Percentiles rank a stretch among this genome's conserved stretches.
phyloP scores from a whole-genome alignment of 92 coral and sea anemone species.

The Actinernus sp. region DNA sequence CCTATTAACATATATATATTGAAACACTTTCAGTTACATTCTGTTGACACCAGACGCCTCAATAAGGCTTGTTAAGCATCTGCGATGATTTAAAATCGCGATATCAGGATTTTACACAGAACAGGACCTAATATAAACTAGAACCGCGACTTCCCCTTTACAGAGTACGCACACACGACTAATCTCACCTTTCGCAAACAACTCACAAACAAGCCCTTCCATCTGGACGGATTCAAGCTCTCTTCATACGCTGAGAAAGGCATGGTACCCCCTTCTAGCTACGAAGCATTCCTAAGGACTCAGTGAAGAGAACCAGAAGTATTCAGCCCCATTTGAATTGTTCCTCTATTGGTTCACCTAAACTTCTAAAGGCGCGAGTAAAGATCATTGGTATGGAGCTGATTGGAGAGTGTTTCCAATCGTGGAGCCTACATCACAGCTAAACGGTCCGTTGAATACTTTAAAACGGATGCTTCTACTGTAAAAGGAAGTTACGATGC shows the following conservation, averaged over 20 bases:
- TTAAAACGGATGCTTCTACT: neutral
- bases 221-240: constrained; percentile 74
- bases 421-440: neutral
- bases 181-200: constrained; percentile 89
- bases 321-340: neutral
- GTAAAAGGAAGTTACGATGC: neutral
- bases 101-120: constrained; percentile 8
- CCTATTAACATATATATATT: no score
- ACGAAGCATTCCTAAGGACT: constrained; percentile 73
- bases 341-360: no score
- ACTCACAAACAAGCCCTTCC: constrained; percentile 92
- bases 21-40: no score
- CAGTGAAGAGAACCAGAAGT: constrained; percentile 9
- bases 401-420: neutral
- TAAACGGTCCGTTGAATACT: neutral
- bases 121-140: constrained; percentile 49
- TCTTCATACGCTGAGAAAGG: constrained; percentile 92
- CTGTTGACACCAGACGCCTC: neutral
- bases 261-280: constrained; percentile 69
- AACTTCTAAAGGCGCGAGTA: no score
- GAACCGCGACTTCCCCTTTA: constrained; percentile 64
- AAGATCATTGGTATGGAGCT: no score
- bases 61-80: neutral
- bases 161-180: constrained; percentile 12
- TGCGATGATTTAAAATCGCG: constrained; percentile 1